Conservation (phyloP, 2,888 invertebrate genomes). For the Calameuta pallipes region DNA sequence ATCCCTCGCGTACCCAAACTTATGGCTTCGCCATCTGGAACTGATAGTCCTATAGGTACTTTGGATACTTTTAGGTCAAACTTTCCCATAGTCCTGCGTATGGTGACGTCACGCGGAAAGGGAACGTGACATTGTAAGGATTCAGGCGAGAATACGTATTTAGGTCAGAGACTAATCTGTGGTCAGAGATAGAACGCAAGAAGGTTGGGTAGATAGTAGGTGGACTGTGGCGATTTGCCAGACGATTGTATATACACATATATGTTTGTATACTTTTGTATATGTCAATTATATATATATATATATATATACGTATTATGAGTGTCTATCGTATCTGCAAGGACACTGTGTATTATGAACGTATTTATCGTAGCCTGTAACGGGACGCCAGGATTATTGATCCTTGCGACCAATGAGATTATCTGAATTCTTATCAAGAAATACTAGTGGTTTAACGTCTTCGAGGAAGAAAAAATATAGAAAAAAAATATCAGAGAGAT, state of each 20-base stretch:
- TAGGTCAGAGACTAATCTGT: conserved; percentile 17
- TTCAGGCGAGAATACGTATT: conserved; percentile 1
- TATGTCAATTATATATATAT: neutral
- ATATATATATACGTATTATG: neutral
- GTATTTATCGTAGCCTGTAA: conserved; percentile 10
- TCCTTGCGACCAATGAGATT: conserved; percentile 14
- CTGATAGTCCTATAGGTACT: no score
- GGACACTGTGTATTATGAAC: neutral
- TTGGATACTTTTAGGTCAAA: no score
- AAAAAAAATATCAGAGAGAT: neutral
- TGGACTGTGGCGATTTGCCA: no score
- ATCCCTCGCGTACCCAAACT: no score
- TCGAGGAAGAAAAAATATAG: neutral
- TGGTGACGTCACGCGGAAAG: no score
- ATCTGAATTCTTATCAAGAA: neutral
- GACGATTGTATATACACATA: no score
- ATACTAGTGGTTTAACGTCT: neutral
- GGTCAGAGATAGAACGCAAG: conserved; percentile 5
- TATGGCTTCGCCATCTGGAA: no score
- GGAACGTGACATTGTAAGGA: no score
- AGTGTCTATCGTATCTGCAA: neutral
- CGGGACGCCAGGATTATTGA: conserved; percentile 15
- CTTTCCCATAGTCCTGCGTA: no score
- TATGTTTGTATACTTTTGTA: no score
- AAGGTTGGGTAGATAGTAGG: neutral